These are phyloP conservation scores for honey bee (Apis mellifera) DNA, from an alignment of 1,140 invertebrate genomes.

Conservation along the genomic window DNA sequence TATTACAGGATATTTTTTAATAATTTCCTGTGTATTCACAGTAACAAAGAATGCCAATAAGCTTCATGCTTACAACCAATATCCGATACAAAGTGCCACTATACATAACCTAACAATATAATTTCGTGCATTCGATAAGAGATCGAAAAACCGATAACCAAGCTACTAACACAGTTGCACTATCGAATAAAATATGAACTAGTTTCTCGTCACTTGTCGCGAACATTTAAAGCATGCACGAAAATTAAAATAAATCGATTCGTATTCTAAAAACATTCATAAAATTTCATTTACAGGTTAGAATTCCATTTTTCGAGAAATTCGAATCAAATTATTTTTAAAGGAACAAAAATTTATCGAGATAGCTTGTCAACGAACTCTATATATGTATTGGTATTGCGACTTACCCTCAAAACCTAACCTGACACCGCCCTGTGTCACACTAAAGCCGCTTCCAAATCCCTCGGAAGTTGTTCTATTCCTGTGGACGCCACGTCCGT, in stretches of 20 bases:
- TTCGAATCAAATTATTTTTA: neutral
- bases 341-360: neutral
- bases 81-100: neutral
- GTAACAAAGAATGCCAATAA: neutral
- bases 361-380: conserved; percentile 36
- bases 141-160: conserved; percentile 16
- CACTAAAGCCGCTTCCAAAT: neutral
- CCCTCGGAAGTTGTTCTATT: neutral
- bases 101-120: neutral
- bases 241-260: neutral
- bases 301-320: neutral
- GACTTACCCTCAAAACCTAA: conserved; percentile 64
- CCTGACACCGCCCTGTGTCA: conserved; percentile 63
- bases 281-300: neutral
- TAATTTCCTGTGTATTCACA: neutral
- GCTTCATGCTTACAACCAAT: too few relatives aligned
- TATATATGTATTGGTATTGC: conserved; percentile 17
- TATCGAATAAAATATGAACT: neutral
- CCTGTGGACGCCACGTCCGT: neutral
- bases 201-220: neutral
- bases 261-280: too few relatives aligned
- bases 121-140: neutral
- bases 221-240: neutral
- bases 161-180: neutral
- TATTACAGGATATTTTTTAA: neutral